phyloP scores from a whole-genome alignment of 2,113 vertebrate genomes.

The Sphyrna mokarran region DNA sequence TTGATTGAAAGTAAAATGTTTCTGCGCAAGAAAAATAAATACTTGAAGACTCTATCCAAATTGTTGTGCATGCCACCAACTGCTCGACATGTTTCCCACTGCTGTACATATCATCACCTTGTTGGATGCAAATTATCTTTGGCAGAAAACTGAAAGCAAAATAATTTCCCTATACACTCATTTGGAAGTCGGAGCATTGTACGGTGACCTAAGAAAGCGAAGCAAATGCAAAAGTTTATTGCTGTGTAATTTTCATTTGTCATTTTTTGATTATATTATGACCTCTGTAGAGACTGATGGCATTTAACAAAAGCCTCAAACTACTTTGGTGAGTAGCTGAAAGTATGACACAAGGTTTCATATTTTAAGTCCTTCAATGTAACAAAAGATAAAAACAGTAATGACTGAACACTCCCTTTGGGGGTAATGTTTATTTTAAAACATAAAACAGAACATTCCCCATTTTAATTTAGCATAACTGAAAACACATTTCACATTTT shows the following conservation, averaged over 20 bases:
- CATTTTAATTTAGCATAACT: too few relatives aligned
- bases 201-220: not conserved
- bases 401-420: not conserved
- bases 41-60: not conserved
- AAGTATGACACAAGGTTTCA: not conserved
- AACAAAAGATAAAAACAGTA: not conserved
- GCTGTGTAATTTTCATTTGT: not conserved
- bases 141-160: not conserved
- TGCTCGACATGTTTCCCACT: not conserved
- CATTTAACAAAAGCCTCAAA: not conserved
- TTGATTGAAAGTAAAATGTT: not conserved
- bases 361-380: not conserved
- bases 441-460: not conserved
- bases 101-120: constrained; percentile 2
- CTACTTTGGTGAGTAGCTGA: not conserved
- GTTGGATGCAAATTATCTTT: constrained; percentile 12
- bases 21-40: not conserved
- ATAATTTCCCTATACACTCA: not conserved
- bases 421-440: not conserved
- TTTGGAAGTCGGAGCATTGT: not conserved
- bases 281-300: not conserved
- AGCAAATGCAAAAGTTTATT: not conserved
- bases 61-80: constrained; percentile 11
- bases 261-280: not conserved
- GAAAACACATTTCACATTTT: not conserved